phyloP scores from a whole-genome alignment of 1,140 invertebrate species.

The Aethina tumida region DNA sequence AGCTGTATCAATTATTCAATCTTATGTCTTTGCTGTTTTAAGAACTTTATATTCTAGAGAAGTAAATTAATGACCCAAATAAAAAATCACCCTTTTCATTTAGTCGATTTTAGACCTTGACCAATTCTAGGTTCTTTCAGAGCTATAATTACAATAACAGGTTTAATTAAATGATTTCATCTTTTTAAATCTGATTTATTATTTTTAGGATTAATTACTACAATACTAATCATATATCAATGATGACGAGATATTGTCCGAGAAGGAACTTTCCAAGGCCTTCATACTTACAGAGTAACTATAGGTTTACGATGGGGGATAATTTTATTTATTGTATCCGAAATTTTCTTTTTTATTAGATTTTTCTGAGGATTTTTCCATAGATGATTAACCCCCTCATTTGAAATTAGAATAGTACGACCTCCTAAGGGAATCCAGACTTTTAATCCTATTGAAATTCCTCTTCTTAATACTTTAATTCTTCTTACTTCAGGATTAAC shows the following conservation, averaged over 20 bases:
- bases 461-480: constrained; percentile 50
- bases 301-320: constrained; percentile 45
- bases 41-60: constrained; percentile 32
- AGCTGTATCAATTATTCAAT: constrained; percentile 21
- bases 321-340: no score
- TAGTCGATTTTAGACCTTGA: constrained; percentile 46
- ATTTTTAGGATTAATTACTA: constrained; percentile 36
- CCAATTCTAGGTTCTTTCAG: constrained; percentile 38
- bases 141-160: constrained; percentile 35
- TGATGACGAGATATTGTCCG: constrained; percentile 52
- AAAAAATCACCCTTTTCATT: constrained; percentile 40
- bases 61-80: constrained; percentile 34
- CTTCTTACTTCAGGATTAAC: no score
- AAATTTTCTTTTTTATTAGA: constrained; percentile 50
- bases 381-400: constrained; percentile 43
- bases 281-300: constrained; percentile 35
- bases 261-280: constrained; percentile 45
- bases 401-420: constrained; percentile 48
- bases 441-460: constrained; percentile 51
- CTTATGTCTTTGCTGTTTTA: constrained; percentile 28
- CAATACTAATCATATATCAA: constrained; percentile 41
- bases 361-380: constrained; percentile 58
- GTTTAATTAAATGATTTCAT: constrained; percentile 41
- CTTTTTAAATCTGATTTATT: constrained; percentile 36
- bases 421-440: constrained; percentile 42